Percentiles rank a stretch among this genome's conserved stretches.
Evolutionary conservation across 1,140 invertebrate species (phyloP).

Genomic region (Andrena cerasifolii): DNA sequence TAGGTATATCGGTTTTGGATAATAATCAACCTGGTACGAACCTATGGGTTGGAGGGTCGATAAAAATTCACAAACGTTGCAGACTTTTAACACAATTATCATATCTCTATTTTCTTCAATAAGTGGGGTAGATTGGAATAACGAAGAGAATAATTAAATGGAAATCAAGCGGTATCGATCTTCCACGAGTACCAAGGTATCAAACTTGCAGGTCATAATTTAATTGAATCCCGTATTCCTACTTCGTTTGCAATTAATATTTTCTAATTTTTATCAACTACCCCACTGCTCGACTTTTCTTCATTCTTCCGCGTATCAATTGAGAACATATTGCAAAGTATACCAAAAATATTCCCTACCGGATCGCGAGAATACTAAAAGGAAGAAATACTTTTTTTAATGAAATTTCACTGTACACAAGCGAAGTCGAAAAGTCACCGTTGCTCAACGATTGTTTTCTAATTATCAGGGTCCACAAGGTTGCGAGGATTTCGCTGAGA

Average conservation of each 20-base stretch:
- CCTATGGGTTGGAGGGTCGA: background rate
- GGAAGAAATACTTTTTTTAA: too few species aligned
- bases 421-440: background rate
- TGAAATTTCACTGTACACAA: too few species aligned
- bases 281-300: too few species aligned
- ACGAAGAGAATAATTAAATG: background rate
- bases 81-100: background rate
- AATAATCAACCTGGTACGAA: background rate
- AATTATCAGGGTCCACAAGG: conserved; percentile 14
- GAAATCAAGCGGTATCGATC: background rate
- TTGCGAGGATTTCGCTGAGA: background rate
- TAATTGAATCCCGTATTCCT: conserved; percentile 1
- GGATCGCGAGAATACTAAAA: too few species aligned
- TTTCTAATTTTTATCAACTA: too few species aligned
- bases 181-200: background rate
- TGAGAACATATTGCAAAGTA: too few species aligned
- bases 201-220: background rate
- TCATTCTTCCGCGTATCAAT: too few species aligned
- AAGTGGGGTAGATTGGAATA: background rate
- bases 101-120: background rate
- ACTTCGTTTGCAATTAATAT: too few species aligned
- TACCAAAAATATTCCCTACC: too few species aligned
- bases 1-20: background rate
- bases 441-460: background rate
- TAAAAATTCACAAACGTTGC: background rate